phyloP scores from a whole-genome alignment of 2,113 vertebrate species.

The Smithornis capensis region DNA sequence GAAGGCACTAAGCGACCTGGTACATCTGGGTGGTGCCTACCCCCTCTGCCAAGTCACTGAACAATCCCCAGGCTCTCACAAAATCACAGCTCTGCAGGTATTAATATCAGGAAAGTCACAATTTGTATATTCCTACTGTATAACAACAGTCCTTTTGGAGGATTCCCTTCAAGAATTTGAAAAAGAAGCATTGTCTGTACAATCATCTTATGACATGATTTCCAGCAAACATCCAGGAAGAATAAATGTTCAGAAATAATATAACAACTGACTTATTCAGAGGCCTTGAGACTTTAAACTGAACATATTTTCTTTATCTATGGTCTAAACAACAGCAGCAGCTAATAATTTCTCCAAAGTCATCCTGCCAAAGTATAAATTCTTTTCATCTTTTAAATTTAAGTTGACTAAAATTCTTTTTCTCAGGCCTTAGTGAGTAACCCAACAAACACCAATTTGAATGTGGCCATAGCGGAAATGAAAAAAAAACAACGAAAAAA shows the following conservation, averaged over 20 bases:
- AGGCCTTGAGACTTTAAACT: background rate
- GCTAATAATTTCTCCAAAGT: background rate
- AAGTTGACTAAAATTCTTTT: background rate
- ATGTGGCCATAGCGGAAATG: background rate
- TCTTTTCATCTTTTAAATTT: background rate
- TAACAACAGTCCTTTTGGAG: rapidly evolving
- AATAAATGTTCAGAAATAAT: background rate
- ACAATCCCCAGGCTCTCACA: background rate
- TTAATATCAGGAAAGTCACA: background rate
- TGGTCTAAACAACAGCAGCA: background rate
- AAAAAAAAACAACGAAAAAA: background rate
- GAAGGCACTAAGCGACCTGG: background rate
- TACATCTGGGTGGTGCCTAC: background rate
- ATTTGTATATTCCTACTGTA: background rate
- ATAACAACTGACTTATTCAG: background rate
- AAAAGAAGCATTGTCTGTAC: background rate
- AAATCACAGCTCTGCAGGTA: background rate
- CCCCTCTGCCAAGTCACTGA: background rate
- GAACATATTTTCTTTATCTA: background rate
- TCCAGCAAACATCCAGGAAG: background rate
- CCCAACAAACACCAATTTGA: background rate
- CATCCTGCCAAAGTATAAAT: background rate
- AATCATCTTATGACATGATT: background rate
- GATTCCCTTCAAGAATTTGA: background rate
- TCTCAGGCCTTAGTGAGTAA: background rate